Percentiles rank a stretch among this genome's conserved stretches.
These are phyloP conservation scores for Cryptotermes secundus DNA, from an alignment of 1,140 invertebrate genomes.

Conservation along the genomic window DNA sequence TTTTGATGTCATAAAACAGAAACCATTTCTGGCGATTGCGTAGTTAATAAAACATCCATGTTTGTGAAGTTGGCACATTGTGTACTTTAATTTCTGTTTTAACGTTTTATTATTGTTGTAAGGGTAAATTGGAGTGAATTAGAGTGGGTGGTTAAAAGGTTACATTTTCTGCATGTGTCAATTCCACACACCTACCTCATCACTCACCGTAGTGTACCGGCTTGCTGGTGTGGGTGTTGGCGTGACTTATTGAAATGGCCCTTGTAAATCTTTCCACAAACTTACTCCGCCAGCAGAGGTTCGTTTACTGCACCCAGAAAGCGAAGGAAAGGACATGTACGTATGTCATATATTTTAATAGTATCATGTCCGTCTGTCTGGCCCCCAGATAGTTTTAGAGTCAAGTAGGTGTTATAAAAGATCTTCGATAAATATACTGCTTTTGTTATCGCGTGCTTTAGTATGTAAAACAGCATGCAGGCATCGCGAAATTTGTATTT, in stretches of 20 bases:
- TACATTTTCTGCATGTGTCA: constrained; percentile 7
- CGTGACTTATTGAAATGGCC: not conserved
- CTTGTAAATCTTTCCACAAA: constrained; percentile 13
- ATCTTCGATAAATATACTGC: too few species aligned
- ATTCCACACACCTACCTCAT: not conserved
- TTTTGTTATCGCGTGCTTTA: too few species aligned
- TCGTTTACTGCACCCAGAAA: not conserved
- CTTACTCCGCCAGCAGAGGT: not conserved
- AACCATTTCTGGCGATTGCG: not conserved
- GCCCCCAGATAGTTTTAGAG: too few species aligned
- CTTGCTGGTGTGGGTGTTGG: not conserved
- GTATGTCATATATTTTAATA: not conserved
- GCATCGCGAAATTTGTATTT: too few species aligned
- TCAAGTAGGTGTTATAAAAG: too few species aligned
- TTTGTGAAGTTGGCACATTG: not conserved
- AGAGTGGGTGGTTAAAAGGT: not conserved
- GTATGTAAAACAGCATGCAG: too few species aligned
- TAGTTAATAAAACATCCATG: not conserved
- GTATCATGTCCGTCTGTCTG: too few species aligned
- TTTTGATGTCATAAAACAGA: not conserved
- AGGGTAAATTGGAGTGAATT: not conserved
- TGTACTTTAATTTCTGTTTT: constrained; percentile 7
- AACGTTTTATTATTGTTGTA: not conserved
- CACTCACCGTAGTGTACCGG: not conserved
- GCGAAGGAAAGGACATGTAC: not conserved